A percentile compares a stretch with the other conserved stretches of the same genome.
Evolutionary conservation across 2,888 invertebrate genomes (phyloP).

Genomic region (Oligia fasciuncula): DNA sequence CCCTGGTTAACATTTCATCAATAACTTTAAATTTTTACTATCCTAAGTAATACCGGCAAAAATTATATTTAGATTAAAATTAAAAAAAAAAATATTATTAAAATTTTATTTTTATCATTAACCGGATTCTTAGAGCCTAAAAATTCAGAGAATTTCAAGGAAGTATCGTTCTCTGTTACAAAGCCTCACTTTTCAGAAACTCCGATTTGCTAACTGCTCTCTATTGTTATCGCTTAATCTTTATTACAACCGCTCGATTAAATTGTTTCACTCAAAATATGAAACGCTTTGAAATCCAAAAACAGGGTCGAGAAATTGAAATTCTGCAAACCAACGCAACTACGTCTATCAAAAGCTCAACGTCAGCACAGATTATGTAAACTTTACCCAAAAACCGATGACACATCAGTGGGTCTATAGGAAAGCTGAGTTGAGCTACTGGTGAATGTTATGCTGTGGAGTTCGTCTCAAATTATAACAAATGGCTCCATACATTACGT

Average conservation of each 20-base stretch:
- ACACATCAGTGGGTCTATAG: slow-evolving; percentile 16
- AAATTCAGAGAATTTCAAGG: neutral
- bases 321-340: slow-evolving; percentile 38
- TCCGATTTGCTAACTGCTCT: slow-evolving; percentile 6
- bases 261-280: slow-evolving; percentile 9
- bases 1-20: too few species aligned
- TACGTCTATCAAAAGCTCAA: slow-evolving; percentile 11
- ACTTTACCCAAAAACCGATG: slow-evolving; percentile 13
- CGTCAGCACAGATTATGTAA: slow-evolving; percentile 16
- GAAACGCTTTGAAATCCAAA: slow-evolving; percentile 11
- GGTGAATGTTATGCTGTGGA: slow-evolving; percentile 57
- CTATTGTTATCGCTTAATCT: neutral
- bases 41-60: neutral
- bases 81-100: too few species aligned
- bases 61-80: neutral
- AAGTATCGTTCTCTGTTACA: neutral
- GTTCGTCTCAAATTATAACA: slow-evolving; percentile 79
- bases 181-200: neutral
- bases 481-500: slow-evolving; percentile 79
- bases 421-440: slow-evolving; percentile 57
- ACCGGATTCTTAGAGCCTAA: neutral
- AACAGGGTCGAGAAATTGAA: neutral
- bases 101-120: too few species aligned
- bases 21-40: neutral
- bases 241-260: neutral